Base-by-base conservation (phyloP, 2,888 invertebrate species). In the Spialia ferax region DNA sequence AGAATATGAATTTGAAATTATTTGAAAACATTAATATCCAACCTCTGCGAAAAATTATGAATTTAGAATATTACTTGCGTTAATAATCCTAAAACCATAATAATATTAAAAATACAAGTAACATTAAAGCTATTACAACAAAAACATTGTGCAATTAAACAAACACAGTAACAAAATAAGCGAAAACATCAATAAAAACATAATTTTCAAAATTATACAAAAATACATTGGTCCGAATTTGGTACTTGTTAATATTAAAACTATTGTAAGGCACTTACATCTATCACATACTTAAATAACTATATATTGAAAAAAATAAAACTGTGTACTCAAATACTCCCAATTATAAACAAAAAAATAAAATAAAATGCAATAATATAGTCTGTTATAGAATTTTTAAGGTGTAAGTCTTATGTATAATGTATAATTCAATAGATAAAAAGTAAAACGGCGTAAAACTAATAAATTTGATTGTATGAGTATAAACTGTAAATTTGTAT, bases 201-300 rank as follows among this genome's bases (percentile, higher is more conserved):
- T n/a, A n/a, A 5, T 38, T 38, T 38, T 13, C 13, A n/a, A n/a
- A 13, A 38, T 38, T 38, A 38, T 38, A n/a, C n/a, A 45, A 45
- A 45, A 45, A 45, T 18, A 15, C 45, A 45, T 45, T 45, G 45
- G 45, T 45, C 45, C 45, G 18, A 45, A 45, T 45, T 45, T 45
- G 45, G 45, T 45, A 45, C 18, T n/a, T 18, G 45, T 15, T 45
- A 8, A 45, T 45, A 45, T 18, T 45, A 45, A 15, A 18, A 8
- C 38, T n/a, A 18, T 2, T 10, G n/a, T 18, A 45, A 45, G 45
- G 45, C 45, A 45, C 45, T 32, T 32, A 15, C 2, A 13, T 15
- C 15, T 42, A 45, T 45, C 15, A 45, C 45, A 45, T 18, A 45
- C 18, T 18, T 45, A 18, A n/a, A 8, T 18, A 45, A 42, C n/a